Evolutionary conservation across 1,140 invertebrate genomes (phyloP).

Genomic region (Mycetomoellerius zeteki): DNA sequence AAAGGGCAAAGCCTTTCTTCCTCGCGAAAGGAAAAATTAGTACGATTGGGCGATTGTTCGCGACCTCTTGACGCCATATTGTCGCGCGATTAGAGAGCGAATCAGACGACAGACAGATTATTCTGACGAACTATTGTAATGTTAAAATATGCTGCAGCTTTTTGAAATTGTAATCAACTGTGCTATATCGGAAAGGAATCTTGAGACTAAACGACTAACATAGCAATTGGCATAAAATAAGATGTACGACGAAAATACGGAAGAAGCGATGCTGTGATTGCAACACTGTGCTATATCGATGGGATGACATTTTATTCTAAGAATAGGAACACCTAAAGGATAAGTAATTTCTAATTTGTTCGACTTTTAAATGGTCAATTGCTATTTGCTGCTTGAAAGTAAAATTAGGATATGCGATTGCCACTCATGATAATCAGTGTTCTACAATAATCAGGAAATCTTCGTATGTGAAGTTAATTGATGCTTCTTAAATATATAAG

Average conservation of each 20-base stretch:
- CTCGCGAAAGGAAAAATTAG: slow-evolving; percentile 68
- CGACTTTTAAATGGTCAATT: not conserved
- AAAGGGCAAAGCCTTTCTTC: slow-evolving; percentile 71
- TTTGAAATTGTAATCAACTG: slow-evolving; percentile 9
- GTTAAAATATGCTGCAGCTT: slow-evolving; percentile 10
- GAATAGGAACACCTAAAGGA: not conserved
- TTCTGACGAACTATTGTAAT: not conserved
- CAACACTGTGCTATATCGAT: not conserved
- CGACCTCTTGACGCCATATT: slow-evolving; percentile 81
- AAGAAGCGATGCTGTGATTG: not conserved
- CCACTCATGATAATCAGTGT: slow-evolving; percentile 10
- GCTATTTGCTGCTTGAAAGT: slow-evolving; percentile 14
- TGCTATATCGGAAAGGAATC: not conserved
- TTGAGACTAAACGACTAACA: not conserved
- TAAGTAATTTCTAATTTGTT: not conserved
- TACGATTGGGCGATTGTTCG: slow-evolving; percentile 68
- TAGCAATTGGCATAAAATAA: slow-evolving; percentile 1
- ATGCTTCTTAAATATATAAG: not conserved
- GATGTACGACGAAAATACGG: not conserved
- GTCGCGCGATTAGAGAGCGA: slow-evolving; percentile 78
- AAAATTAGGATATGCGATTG: slow-evolving; percentile 19
- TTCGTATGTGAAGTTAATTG: not conserved
- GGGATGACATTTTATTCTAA: not conserved
- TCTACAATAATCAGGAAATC: slow-evolving; percentile 6
- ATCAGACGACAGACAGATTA: slow-evolving; percentile 52